Conservation (phyloP, 2,888 invertebrate species). For the Blomia tropicalis region DNA sequence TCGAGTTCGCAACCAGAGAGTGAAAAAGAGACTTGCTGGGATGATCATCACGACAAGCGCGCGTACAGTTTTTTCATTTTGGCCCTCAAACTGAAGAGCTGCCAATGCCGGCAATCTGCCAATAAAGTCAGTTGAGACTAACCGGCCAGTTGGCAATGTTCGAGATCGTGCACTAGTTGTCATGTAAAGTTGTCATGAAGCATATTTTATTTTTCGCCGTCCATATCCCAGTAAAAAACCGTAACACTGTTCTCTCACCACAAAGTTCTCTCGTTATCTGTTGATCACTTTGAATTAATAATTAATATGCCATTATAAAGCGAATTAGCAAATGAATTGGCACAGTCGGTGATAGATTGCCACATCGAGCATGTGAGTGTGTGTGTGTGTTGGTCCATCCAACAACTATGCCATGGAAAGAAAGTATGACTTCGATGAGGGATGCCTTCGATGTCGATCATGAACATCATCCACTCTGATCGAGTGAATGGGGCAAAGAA, state of each 20-base stretch:
- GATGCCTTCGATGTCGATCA: constrained; percentile 13
- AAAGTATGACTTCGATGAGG: too few species aligned
- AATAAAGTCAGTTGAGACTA: too few species aligned
- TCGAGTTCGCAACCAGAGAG: too few species aligned
- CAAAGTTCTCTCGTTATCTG: constrained; percentile 6
- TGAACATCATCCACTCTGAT: background rate
- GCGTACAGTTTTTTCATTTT: too few species aligned
- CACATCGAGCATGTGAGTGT: too few species aligned
- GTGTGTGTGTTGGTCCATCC: too few species aligned
- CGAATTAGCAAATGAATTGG: constrained; percentile 15
- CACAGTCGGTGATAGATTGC: constrained; percentile 14
- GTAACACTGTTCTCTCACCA: too few species aligned
- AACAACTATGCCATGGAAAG: too few species aligned
- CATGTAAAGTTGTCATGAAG: background rate
- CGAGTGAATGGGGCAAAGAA: background rate
- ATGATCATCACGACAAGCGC: too few species aligned
- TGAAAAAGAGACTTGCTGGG: too few species aligned
- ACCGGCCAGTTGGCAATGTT: background rate
- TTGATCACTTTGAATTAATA: constrained; percentile 3
- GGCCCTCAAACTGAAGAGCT: too few species aligned
- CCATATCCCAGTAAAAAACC: background rate
- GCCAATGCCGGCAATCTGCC: too few species aligned
- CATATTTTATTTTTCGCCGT: background rate
- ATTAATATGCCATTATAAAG: constrained; percentile 15
- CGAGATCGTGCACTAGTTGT: constrained; percentile 3